Percentiles rank a stretch among this genome's conserved stretches.
Evolutionary conservation across 2,113 vertebrate species (phyloP).

Genomic region (Nothocercus nigrocapillus): DNA sequence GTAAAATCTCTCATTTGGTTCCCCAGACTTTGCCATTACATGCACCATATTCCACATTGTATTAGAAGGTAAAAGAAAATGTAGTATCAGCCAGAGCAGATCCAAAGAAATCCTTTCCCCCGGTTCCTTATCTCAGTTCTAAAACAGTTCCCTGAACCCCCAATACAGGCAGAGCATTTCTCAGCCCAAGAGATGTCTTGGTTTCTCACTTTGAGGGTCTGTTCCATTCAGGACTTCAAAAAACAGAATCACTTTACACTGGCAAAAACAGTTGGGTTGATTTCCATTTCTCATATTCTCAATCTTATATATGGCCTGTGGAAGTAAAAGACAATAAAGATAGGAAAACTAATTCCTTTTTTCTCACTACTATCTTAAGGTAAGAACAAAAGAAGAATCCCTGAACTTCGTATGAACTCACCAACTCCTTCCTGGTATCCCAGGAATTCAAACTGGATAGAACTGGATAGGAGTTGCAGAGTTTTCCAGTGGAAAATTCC

Average conservation of each 20-base stretch:
- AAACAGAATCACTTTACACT: not conserved
- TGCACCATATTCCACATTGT: not conserved
- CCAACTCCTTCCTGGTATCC: no score
- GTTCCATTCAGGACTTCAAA: not conserved
- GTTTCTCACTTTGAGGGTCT: not conserved
- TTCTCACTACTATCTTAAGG: no score
- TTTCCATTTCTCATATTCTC: not conserved
- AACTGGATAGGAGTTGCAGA: no score
- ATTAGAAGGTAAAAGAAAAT: not conserved
- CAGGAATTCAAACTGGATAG: no score
- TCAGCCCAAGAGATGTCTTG: not conserved
- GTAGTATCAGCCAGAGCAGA: not conserved
- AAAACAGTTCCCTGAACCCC: not conserved
- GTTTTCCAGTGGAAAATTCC: no score
- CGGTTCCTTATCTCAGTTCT: not conserved
- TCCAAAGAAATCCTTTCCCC: not conserved
- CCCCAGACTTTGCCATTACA: not conserved
- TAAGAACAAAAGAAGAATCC: no score
- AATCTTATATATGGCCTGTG: not conserved
- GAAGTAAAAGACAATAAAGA: no score
- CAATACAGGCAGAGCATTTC: fast-evolving
- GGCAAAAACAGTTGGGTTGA: not conserved
- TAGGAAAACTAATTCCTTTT: no score
- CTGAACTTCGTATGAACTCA: no score
- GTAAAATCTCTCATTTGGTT: not conserved